These are phyloP conservation scores for Nephila pilipes DNA, from an alignment of 1,140 invertebrate species.

Conservation along the genomic window DNA sequence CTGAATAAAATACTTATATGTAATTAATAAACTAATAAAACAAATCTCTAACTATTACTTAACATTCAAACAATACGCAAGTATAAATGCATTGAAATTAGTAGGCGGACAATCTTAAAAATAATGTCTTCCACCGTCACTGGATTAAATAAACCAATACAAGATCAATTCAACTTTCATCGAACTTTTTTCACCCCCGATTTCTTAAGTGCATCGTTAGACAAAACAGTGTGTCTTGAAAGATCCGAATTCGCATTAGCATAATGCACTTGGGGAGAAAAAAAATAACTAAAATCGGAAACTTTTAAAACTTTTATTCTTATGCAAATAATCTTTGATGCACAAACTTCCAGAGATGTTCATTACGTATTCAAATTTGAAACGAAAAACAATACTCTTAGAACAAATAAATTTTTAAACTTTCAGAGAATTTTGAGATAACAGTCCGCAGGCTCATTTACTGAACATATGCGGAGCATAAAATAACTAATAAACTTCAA, in stretches of 20 bases:
- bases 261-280: background rate
- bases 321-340: background rate
- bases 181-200: too few relatives aligned
- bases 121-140: too few relatives aligned
- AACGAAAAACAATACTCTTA: background rate
- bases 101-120: too few relatives aligned
- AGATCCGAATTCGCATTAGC: background rate
- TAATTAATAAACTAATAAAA: too few relatives aligned
- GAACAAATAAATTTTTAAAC: conserved; percentile 16
- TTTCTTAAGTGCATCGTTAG: too few relatives aligned
- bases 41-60: too few relatives aligned
- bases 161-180: too few relatives aligned
- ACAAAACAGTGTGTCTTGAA: background rate
- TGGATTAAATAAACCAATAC: too few relatives aligned
- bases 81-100: too few relatives aligned
- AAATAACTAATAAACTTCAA: background rate
- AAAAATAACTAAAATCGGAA: too few relatives aligned
- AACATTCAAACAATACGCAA: too few relatives aligned
- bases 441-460: background rate
- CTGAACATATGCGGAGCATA: background rate
- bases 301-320: background rate
- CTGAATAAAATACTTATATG: too few relatives aligned
- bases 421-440: background rate
- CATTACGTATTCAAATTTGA: background rate
- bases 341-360: background rate